Evolutionary conservation across 2,797 vertebrate species (phyloP), one percentile per base, ranked within the genome.

Genomic region (Typhlichthys eigenmanni): DNA sequence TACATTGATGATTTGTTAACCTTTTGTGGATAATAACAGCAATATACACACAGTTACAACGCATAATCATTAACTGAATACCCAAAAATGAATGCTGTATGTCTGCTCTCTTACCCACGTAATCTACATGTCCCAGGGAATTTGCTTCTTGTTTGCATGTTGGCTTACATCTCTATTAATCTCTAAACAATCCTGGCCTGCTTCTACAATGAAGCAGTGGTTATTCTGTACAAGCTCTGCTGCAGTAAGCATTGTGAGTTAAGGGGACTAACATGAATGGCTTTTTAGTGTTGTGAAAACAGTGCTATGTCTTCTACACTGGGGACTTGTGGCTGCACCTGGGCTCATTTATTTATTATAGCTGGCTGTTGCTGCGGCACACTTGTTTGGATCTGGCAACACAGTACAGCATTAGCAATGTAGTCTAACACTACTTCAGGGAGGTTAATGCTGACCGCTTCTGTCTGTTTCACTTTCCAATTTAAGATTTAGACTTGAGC

Each of bases 191-290:
- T 29, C 0, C 4, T 29, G 14, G 17, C 13, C 50, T 64, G 52
- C 67, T 71, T 75, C 55, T 52, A 85, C 77, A 81, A 72, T 80
- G 52, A 34, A 57, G 57, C 58, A 45, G 66, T 85, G 38, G 38
- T 88, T 74, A 69, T 77, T 55, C 68, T 64, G 46, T 52, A 1
- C 13, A 29, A 49, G 66, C n/a, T 71, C 2, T 54, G 58, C 68
- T 78, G 60, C 55, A 60, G 82, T 88, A 71, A 82, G 74, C 81
- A 75, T 81, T 58, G 64, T 73, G 74, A 79, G 79, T 67, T 68
- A 16, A 34, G 49, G 66, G 80, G 64, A 77, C 79, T 87, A 81
- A 72, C 69, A 81, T 84, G 75, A 87, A 88, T 80, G 74, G 65
- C 63, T 50, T 66, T 52, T 75, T 75, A 29, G 50, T 62, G 52